These are phyloP conservation scores for Eupeodes luniger DNA, from an alignment of 2,888 invertebrate genomes.

Conservation along the genomic window DNA sequence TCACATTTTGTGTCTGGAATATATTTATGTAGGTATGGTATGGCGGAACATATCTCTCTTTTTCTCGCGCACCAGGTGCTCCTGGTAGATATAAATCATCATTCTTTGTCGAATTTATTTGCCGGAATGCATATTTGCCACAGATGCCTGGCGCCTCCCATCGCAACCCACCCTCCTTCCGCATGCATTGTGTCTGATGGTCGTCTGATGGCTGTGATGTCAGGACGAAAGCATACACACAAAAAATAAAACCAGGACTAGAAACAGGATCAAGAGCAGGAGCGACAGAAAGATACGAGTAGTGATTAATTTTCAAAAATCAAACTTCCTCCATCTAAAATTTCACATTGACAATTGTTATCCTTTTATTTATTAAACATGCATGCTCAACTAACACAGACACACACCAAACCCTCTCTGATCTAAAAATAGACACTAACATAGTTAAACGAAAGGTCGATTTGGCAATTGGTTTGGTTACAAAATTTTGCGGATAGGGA, in stretches of 20 bases:
- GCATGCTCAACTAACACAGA: slow-evolving; percentile 20
- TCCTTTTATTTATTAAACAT: slow-evolving; percentile 45
- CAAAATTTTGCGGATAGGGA: slow-evolving; percentile 60
- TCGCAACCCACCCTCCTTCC: not conserved
- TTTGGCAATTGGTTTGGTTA: slow-evolving; percentile 69
- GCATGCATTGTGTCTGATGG: slow-evolving; percentile 16
- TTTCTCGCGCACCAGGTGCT: slow-evolving; percentile 52
- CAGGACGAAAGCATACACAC: too few relatives aligned
- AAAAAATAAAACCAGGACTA: not conserved
- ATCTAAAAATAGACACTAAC: not conserved
- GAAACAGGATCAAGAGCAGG: slow-evolving; percentile 9
- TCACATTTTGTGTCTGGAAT: slow-evolving; percentile 64
- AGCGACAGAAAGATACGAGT: not conserved
- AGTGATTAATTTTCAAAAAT: slow-evolving; percentile 63
- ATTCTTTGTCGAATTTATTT: slow-evolving; percentile 66
- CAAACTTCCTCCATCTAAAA: slow-evolving; percentile 19
- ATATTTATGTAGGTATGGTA: too few relatives aligned
- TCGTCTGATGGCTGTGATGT: slow-evolving; percentile 2
- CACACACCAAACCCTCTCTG: too few relatives aligned
- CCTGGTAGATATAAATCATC: slow-evolving; percentile 67
- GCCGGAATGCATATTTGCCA: slow-evolving; percentile 64
- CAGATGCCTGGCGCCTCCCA: slow-evolving; percentile 64
- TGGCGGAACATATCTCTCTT: not conserved
- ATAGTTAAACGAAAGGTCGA: slow-evolving; percentile 31
- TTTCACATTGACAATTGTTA: slow-evolving; percentile 33